Evolutionary conservation across 2,888 invertebrate species (phyloP).

Genomic region (Bombylius major): DNA sequence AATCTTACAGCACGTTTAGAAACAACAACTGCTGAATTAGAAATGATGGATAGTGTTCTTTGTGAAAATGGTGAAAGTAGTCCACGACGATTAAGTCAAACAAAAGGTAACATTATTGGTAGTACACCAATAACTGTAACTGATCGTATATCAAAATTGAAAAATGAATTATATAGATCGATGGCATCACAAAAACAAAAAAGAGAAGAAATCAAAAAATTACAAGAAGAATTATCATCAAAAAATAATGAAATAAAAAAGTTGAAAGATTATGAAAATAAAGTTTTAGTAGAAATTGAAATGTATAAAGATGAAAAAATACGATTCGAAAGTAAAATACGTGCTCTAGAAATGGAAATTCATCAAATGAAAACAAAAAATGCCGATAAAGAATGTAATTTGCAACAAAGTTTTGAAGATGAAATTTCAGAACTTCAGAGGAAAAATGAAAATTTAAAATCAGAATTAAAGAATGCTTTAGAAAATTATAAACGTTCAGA

Average conservation of each 20-base stretch:
- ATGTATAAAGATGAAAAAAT: conserved; percentile 29
- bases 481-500: conserved; percentile 5
- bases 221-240: conserved; percentile 30
- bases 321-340: conserved; percentile 26
- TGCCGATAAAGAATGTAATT: conserved; percentile 27
- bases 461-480: conserved; percentile 36
- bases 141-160: conserved; percentile 36
- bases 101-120: conserved; percentile 19
- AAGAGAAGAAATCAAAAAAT: conserved; percentile 40
- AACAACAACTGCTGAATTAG: conserved; percentile 29
- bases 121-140: conserved; percentile 29
- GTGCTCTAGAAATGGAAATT: conserved; percentile 29
- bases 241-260: conserved; percentile 24
- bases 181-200: conserved; percentile 37
- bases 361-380: conserved; percentile 32
- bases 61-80: conserved; percentile 23
- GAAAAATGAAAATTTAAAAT: conserved; percentile 32
- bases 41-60: conserved; percentile 30
- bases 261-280: conserved; percentile 30
- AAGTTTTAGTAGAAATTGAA: conserved; percentile 24
- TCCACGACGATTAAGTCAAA: conserved; percentile 19
- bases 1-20: conserved; percentile 26
- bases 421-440: conserved; percentile 33
- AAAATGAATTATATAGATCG: conserved; percentile 38
- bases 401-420: conserved; percentile 11